These are phyloP conservation scores for human (Homo sapiens) DNA, from an alignment of 2,113 vertebrate species.

Conservation along the genomic window GRCh38 chr3:97054001-97054500, in stretches of 20 bases:
- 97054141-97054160: background rate
- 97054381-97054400: background rate
- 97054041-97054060: background rate
- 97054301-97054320: background rate
- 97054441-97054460: background rate
- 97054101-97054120: background rate
- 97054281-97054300: background rate
- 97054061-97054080: background rate
- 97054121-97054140: background rate
- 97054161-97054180: background rate
- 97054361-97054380: background rate
- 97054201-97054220: background rate
- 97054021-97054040: background rate
- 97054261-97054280: constrained; percentile 14
- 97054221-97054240: background rate
- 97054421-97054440: background rate
- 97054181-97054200: background rate
- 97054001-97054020: background rate
- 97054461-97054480: background rate
- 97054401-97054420: background rate
- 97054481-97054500: background rate
- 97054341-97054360: background rate
- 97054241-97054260: background rate
- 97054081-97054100: background rate
- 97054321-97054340: background rate